A percentile compares a stretch with the other conserved stretches of the same genome.
Evolutionary conservation across 2,797 vertebrate genomes (phyloP).

Genomic region (Pangasius sanitwongsei): DNA sequence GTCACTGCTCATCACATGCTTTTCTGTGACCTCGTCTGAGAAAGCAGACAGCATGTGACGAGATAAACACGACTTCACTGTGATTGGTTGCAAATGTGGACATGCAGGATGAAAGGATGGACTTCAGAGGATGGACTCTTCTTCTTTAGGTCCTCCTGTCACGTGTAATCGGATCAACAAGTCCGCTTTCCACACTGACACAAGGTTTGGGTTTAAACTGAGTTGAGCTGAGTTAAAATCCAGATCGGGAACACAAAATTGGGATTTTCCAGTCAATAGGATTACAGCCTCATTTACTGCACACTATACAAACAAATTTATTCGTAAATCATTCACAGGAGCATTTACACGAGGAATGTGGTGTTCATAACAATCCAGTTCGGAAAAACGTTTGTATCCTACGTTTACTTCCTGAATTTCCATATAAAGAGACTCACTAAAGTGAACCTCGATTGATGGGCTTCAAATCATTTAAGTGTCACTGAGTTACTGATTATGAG

Average conservation of each 20-base stretch:
- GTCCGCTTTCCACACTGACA: neutral
- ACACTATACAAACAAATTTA: neutral
- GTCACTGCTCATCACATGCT: constrained; percentile 71
- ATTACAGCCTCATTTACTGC: neutral
- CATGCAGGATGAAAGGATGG: constrained; percentile 50
- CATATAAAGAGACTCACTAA: neutral
- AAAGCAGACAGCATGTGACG: constrained; percentile 56
- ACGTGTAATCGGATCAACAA: constrained; percentile 28
- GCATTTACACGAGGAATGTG: too few species aligned
- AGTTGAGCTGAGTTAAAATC: neutral
- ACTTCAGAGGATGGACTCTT: constrained; percentile 48
- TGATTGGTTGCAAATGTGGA: constrained; percentile 49
- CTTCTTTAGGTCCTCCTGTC: constrained; percentile 31
- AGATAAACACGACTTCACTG: constrained; percentile 58
- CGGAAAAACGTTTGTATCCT: neutral
- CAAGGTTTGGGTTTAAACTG: constrained; percentile 1
- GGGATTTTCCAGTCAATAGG: neutral
- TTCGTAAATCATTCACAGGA: neutral
- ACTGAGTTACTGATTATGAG: neutral
- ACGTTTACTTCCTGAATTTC: neutral
- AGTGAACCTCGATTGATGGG: neutral
- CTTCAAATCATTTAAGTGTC: neutral
- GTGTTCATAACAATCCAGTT: neutral
- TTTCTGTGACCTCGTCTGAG: constrained; percentile 49
- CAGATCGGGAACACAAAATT: neutral